A percentile compares a stretch with the other conserved stretches of the same genome.
Evolutionary conservation across 2,113 vertebrate genomes (phyloP).

Genomic region (Osmerus eperlanus): DNA sequence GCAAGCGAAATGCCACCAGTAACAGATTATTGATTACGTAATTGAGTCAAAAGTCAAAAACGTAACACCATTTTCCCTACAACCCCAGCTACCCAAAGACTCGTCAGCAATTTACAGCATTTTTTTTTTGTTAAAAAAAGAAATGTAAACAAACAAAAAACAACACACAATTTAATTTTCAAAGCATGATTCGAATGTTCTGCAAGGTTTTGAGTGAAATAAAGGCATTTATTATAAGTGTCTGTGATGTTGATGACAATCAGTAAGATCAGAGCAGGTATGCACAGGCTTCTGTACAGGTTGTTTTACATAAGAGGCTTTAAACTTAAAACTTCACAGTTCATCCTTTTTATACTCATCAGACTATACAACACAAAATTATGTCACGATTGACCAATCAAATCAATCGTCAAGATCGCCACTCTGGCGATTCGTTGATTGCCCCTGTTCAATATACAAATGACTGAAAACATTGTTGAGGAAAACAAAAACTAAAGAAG

Average conservation of each 20-base stretch:
- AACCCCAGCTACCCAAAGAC: constrained; percentile 30
- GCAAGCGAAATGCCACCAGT: constrained; percentile 77
- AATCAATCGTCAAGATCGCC: constrained; percentile 19
- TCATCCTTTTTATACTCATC: constrained; percentile 74
- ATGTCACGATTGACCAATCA: constrained; percentile 70
- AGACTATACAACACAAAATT: constrained; percentile 64
- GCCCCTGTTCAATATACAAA: constrained; percentile 19
- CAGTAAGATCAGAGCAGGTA: constrained; percentile 67
- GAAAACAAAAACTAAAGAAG: constrained; percentile 21
- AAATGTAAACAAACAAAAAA: constrained; percentile 86
- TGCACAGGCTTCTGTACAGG: constrained; percentile 56
- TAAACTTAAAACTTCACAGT: constrained; percentile 82
- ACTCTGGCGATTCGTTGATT: constrained; percentile 19
- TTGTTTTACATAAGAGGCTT: constrained; percentile 72
- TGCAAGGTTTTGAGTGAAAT: constrained; percentile 67
- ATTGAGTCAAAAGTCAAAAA: constrained; percentile 71
- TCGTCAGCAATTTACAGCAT: constrained; percentile 82
- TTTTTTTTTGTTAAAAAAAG: constrained; percentile 65
- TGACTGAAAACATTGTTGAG: constrained; percentile 7
- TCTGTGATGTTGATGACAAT: constrained; percentile 41
- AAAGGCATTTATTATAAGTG: constrained; percentile 44
- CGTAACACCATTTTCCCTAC: constrained; percentile 76
- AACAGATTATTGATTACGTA: constrained; percentile 71
- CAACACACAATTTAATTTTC: constrained; percentile 33
- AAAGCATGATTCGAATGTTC: constrained; percentile 68